Conservation (phyloP, 2,113 vertebrate species). For the Motacilla alba region DNA sequence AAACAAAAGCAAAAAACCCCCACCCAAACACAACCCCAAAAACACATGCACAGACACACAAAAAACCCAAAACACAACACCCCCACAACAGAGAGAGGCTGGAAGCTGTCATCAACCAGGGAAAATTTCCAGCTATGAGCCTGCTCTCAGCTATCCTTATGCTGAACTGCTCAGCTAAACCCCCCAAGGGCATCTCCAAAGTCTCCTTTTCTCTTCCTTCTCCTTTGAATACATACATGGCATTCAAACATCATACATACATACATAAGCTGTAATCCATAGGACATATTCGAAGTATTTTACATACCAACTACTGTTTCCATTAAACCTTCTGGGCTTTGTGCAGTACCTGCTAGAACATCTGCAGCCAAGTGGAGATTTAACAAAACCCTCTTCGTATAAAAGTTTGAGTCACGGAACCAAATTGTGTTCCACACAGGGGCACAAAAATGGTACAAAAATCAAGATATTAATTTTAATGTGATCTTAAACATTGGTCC, state of each 20-base stretch:
- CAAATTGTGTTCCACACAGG: background rate
- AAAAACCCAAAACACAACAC: background rate
- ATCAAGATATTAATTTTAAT: slow-evolving; percentile 60
- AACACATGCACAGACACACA: background rate
- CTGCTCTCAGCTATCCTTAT: background rate
- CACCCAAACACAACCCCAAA: background rate
- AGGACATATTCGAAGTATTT: background rate
- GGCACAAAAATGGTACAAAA: background rate
- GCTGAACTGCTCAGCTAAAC: background rate
- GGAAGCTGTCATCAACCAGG: background rate
- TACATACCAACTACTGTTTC: background rate
- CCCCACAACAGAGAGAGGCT: background rate
- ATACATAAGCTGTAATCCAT: background rate
- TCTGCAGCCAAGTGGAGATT: background rate
- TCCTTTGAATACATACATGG: background rate
- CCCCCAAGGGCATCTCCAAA: background rate
- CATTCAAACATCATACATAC: background rate
- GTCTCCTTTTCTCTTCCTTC: slow-evolving; percentile 6
- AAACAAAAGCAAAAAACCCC: background rate
- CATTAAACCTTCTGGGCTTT: background rate
- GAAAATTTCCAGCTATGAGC: background rate
- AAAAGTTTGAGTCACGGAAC: background rate
- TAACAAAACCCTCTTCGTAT: background rate
- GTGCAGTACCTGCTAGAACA: background rate
- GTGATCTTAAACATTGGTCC: slow-evolving; percentile 45